phyloP scores from a whole-genome alignment of 2,797 vertebrate genomes.

The Enteromius unitaeniatus region DNA sequence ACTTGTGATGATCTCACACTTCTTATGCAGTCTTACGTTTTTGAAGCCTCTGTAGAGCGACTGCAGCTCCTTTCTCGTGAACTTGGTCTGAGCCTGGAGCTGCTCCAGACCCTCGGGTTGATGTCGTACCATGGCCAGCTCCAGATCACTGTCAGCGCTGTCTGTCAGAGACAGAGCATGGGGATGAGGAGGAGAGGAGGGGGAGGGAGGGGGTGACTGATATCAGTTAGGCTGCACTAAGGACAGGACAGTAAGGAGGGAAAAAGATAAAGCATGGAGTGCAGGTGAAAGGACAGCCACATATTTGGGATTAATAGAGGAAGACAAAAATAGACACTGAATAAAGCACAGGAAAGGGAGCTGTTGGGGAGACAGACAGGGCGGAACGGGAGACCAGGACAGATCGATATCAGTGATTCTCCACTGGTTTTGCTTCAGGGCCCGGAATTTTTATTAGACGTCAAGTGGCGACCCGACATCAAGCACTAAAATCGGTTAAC shows the following conservation, averaged over 20 bases:
- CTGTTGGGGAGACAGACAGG: not conserved
- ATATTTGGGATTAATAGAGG: constrained; percentile 40
- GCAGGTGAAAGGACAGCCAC: not conserved
- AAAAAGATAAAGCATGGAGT: constrained; percentile 52
- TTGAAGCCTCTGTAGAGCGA: constrained; percentile 96
- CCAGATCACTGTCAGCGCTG: constrained; percentile 83
- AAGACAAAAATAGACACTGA: constrained; percentile 40
- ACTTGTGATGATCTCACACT: not conserved
- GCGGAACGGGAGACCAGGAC: not conserved
- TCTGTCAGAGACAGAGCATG: constrained; percentile 74
- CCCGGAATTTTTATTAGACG: not conserved
- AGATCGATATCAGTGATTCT: constrained; percentile 5
- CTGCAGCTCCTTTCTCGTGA: constrained; percentile 92
- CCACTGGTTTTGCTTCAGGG: constrained; percentile 1
- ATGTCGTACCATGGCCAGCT: constrained; percentile 86
- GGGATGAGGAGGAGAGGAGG: constrained; percentile 25
- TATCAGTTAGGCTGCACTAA: not conserved
- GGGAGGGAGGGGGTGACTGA: not conserved
- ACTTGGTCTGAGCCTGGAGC: constrained; percentile 90
- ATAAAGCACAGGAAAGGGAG: not conserved
- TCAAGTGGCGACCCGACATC: not conserved
- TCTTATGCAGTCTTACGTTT: constrained; percentile 79
- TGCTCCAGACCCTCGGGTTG: constrained; percentile 91
- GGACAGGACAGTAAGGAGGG: constrained; percentile 23
- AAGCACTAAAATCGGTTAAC: too few species aligned